Evolutionary conservation across 2,113 vertebrate species (phyloP), one percentile per base, ranked within the genome.

Genomic region (Amphiprion ocellaris): DNA sequence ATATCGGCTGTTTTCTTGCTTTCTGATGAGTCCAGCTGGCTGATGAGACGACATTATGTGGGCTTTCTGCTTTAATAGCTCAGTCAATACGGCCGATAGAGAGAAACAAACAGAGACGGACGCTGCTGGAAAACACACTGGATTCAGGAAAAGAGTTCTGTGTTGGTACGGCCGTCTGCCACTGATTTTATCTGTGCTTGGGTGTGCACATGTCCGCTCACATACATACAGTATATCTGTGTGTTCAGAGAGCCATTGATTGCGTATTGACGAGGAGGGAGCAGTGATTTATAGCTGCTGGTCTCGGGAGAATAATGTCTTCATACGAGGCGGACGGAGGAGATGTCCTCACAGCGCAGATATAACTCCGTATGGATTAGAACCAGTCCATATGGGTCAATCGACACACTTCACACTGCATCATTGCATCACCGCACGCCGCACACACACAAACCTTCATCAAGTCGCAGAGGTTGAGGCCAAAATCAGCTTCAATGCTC

Each of bases 241-340:
- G 81, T 73, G 65, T 67, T 74, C 24, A 77, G 62, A 67, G 74
- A 23, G 55, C 0, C 83, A 92, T 92, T 89, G 92, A 91, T 89
- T 88, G 77, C 64, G 72, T 88, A 92, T 93, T 87, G 92, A 92
- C 58, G 78, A 85, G 77, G 81, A n/a, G 21, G 72, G 52, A 82
- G 85, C 60, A 10, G 89, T 92, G 92, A 92, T 92, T 91, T 92
- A 93, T 92, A 70, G 77, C 83, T 55, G 70, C 58, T 62, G 62
- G 69, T 86, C 89, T 74, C 73, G 1, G 67, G 72, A 83, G 79
- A 81, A 83, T 75, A 62, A 89, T 49, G 84, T 91, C 84, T 87
- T 91, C 89, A 87, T 84, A 83, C 2, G 60, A 81, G 81, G 68
- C 50, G 16, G 75, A 83, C 82, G 44, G 79, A 85, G 44, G 58